These are phyloP conservation scores for Microctonus aethiopoides DNA, from an alignment of 2,888 invertebrate genomes.

Conservation along the genomic window DNA sequence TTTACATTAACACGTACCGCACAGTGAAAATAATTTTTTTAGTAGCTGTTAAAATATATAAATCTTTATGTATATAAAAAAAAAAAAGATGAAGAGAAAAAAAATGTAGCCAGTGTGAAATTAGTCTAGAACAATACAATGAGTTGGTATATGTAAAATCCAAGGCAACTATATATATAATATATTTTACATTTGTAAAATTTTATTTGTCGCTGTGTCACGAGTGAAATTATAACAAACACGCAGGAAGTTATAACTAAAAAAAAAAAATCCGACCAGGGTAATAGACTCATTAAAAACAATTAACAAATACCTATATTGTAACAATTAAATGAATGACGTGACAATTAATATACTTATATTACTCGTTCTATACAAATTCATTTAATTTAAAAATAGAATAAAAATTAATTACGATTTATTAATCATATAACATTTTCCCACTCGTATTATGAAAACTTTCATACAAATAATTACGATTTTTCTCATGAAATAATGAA, in stretches of 20 bases:
- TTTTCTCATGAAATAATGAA: too few species aligned
- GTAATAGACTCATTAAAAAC: background rate
- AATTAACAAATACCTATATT: background rate
- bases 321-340: slow-evolving; percentile 4
- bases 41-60: background rate
- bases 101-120: background rate
- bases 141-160: background rate
- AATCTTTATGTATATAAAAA: too few species aligned
- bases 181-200: slow-evolving; percentile 1
- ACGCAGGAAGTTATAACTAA: background rate
- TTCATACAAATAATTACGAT: background rate
- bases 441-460: too few species aligned
- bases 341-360: background rate
- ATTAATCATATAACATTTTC: background rate
- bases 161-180: background rate
- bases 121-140: background rate
- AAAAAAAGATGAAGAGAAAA: background rate
- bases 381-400: background rate
- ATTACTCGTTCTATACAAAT: background rate
- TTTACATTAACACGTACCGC: background rate
- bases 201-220: background rate
- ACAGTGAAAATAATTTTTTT: background rate
- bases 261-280: background rate
- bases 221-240: background rate
- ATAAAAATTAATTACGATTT: background rate